Evolutionary conservation across 2,888 invertebrate genomes (phyloP), one percentile per base, ranked within the genome.

Genomic region (Morpho helenor): DNA sequence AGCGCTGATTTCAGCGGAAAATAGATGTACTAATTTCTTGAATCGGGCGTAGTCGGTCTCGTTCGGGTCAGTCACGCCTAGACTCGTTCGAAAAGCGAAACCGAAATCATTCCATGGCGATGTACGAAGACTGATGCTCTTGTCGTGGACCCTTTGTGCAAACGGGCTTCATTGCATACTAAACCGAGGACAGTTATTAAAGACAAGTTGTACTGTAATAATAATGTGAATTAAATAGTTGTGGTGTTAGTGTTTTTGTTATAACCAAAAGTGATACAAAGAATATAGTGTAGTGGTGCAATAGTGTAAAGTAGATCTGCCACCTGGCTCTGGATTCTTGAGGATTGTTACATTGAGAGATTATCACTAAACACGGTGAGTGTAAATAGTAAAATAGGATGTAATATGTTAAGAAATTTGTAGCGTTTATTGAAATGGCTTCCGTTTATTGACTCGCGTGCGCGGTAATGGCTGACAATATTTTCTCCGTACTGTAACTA

Each of bases 81-180:
- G 87, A 88, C 87, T 87, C 85, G 89, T 87, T 87, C 87, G 82
- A 83, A 86, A 88, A 88, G 84, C 85, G 88, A 88, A 89, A 85
- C 84, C 75, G 75, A 80, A 80, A 73, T 88, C 89, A 88, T 88
- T 90, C 85, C 87, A 86, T 84, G 86, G 85, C 87, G 84, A 88
- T 85, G 85, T 83, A 80, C 82, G 81, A 82, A 85, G 84, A 87
- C 86, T 89, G 89, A 89, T 84, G 84, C 88, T 86, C 87, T 84
- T 86, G 84, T 87, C 87, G 87, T 84, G 84, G 87, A 82, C 77
- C 80, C 72, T 68, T 77, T 74, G 84, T 87, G 79, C 74, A 80
- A 83, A 80, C 84, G 87, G 84, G 82, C 77, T 81, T 81, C 80
- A 82, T 82, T 82, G 80, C 72, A 81, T 71, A 74, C 77, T 76